Conservation (phyloP, 2,888 invertebrate species). For the Eurytoma californica region DNA sequence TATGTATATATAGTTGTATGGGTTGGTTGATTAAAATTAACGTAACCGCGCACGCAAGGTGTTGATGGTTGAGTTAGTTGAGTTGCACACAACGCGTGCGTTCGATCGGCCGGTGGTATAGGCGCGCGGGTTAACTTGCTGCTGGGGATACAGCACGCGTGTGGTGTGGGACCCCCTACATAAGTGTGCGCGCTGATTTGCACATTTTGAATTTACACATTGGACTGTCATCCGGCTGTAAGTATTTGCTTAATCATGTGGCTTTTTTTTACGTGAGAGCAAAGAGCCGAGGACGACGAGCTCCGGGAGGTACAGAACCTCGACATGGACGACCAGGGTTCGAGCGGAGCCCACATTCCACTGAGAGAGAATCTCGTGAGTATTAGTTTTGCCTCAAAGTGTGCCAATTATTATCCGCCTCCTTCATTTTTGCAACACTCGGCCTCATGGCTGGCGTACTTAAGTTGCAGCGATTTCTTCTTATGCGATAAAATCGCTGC, state of each 20-base stretch:
- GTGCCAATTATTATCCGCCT: no score
- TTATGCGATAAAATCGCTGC: neutral
- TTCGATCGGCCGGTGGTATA: no score
- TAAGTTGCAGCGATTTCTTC: neutral
- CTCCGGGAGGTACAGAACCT: neutral
- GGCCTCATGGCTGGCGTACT: neutral
- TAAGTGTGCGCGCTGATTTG: slow-evolving; percentile 16
- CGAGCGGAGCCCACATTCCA: slow-evolving; percentile 62
- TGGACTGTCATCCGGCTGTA: slow-evolving; percentile 51
- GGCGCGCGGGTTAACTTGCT: no score
- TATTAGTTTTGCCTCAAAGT: slow-evolving; percentile 40
- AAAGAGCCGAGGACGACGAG: neutral
- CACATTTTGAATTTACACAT: slow-evolving; percentile 50
- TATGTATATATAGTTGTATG: no score
- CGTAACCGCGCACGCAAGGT: no score
- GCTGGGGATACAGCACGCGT: no score
- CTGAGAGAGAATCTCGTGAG: slow-evolving; percentile 69
- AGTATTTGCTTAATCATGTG: slow-evolving; percentile 56
- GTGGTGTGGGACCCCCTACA: neutral
- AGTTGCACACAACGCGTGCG: no score
- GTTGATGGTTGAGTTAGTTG: no score
- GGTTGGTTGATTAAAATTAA: no score
- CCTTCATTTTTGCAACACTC: neutral
- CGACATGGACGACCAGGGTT: slow-evolving; percentile 66
- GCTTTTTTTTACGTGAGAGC: slow-evolving; percentile 39